phyloP scores from a whole-genome alignment of 2,888 invertebrate species.

The Caenorhabditis sp. region DNA sequence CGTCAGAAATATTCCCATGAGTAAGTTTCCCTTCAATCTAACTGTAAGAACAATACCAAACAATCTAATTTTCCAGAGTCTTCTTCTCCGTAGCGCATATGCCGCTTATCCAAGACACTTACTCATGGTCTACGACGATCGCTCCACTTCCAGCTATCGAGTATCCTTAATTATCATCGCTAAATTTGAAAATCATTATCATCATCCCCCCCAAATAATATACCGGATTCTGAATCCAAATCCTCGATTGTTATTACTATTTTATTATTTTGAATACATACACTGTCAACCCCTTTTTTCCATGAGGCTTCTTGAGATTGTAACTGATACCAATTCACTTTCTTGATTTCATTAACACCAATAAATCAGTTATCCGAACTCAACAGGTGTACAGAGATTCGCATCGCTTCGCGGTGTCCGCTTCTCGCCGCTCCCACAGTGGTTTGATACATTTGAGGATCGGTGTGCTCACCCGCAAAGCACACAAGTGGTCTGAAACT shows the following conservation, averaged over 20 bases:
- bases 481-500: constrained; percentile 45
- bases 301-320: constrained; percentile 1
- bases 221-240: constrained; percentile 38
- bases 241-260: not conserved
- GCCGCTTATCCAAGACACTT: constrained; percentile 43
- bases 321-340: no score
- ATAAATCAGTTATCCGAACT: constrained; percentile 12
- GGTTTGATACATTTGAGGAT: constrained; percentile 59
- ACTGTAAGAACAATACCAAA: no score
- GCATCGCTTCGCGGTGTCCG: constrained; percentile 58
- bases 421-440: constrained; percentile 57
- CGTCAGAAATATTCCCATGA: constrained; percentile 74
- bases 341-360: constrained; percentile 13
- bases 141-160: constrained; percentile 1
- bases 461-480: constrained; percentile 66
- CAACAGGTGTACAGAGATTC: constrained; percentile 3
- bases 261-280: constrained; percentile 5
- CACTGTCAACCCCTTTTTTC: not conserved
- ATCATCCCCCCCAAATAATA: constrained; percentile 1
- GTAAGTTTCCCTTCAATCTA: constrained; percentile 58
- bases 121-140: not conserved
- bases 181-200: not conserved
- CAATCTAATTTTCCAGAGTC: constrained; percentile 54
- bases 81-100: constrained; percentile 59
- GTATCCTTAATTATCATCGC: constrained; percentile 33